Evolutionary conservation across 1,140 invertebrate genomes (phyloP).

Genomic region (Wasmannia auropunctata): DNA sequence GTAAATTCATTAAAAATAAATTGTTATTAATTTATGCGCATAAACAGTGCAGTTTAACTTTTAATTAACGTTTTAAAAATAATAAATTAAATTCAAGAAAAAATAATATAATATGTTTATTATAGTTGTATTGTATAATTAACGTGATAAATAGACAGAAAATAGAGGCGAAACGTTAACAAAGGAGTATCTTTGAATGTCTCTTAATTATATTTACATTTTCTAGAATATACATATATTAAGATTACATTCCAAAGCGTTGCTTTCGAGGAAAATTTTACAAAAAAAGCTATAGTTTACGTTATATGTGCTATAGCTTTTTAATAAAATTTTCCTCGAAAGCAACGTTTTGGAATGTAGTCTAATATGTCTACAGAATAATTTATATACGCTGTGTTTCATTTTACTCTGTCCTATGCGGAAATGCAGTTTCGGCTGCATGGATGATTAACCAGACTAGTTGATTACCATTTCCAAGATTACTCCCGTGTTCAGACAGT

Average conservation of each 20-base stretch:
- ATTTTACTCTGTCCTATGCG: conserved; percentile 5
- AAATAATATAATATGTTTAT: not conserved
- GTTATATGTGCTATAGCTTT: too few species aligned
- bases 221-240: too few species aligned
- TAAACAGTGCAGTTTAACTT: not conserved
- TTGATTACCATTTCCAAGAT: conserved; percentile 44
- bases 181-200: not conserved
- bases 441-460: conserved; percentile 26
- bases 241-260: too few species aligned
- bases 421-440: conserved; percentile 22
- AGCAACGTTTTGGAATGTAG: too few species aligned
- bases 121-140: not conserved
- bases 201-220: not conserved
- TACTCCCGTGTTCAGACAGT: conserved; percentile 24
- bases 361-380: too few species aligned
- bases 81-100: not conserved
- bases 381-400: not conserved
- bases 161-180: not conserved
- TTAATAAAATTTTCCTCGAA: too few species aligned
- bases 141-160: too few species aligned
- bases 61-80: not conserved
- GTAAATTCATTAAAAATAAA: not conserved
- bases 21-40: not conserved
- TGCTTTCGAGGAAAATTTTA: too few species aligned
- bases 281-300: too few species aligned